phyloP scores from a whole-genome alignment of 2,888 invertebrate genomes.

The Morinoia aosen region DNA sequence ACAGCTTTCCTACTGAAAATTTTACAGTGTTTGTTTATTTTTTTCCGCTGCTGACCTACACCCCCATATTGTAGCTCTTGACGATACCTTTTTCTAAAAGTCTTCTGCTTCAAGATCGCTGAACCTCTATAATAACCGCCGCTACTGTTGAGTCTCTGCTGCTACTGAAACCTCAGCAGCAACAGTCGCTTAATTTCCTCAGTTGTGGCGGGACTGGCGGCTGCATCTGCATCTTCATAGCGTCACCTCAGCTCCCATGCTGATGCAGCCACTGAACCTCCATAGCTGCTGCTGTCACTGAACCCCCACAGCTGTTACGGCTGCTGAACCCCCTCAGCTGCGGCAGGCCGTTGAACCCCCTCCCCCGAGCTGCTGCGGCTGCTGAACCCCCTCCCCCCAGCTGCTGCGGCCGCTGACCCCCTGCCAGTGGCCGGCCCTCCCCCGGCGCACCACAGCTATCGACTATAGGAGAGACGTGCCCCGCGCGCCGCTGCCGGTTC shows the following conservation, averaged over 20 bases:
- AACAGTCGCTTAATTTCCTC: neutral
- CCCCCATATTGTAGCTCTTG: neutral
- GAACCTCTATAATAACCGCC: neutral
- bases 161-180: neutral
- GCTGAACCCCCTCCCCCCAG: neutral
- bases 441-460: neutral
- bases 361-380: neutral
- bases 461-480: slow-evolving; percentile 1
- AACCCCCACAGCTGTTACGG: neutral
- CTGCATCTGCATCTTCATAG: neutral
- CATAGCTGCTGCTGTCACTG: neutral
- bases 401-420: neutral
- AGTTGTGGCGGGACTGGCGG: too few relatives aligned
- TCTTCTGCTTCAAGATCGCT: too few relatives aligned
- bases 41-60: neutral
- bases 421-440: neutral
- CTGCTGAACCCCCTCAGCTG: neutral
- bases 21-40: neutral
- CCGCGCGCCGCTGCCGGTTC: neutral
- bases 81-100: neutral
- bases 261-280: neutral
- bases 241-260: neutral
- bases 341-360: neutral
- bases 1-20: neutral
- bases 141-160: neutral